These are phyloP conservation scores for Anagrus nilaparvatae DNA, from an alignment of 1,140 invertebrate species.

Conservation along the genomic window DNA sequence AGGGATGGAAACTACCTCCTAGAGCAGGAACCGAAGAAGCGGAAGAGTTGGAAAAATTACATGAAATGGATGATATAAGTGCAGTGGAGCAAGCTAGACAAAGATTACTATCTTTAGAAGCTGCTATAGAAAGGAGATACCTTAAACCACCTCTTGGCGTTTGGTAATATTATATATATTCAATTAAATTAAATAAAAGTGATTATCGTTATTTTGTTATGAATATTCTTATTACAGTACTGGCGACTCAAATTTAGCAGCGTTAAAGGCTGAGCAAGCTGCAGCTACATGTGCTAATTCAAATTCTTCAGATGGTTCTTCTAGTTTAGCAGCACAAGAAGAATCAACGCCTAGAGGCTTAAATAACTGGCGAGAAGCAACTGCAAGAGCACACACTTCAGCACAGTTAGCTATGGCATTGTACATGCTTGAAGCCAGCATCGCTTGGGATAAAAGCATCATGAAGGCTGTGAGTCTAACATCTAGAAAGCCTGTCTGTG, in stretches of 20 bases:
- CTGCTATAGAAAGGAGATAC: constrained; percentile 85
- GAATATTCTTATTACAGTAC: constrained; percentile 34
- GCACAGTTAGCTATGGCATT: constrained; percentile 85
- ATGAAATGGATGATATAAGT: constrained; percentile 48
- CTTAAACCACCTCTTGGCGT: constrained; percentile 84
- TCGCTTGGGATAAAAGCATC: constrained; percentile 97
- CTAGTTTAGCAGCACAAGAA: constrained; percentile 26
- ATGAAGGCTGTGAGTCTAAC: constrained; percentile 89
- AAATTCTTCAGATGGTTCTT: constrained; percentile 27
- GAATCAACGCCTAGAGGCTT: constrained; percentile 56
- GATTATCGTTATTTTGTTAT: constrained; percentile 7
- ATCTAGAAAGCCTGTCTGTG: constrained; percentile 39
- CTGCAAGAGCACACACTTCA: constrained; percentile 69
- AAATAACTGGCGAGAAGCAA: constrained; percentile 79
- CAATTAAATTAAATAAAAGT: neutral
- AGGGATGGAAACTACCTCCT: constrained; percentile 73
- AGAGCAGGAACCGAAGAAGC: constrained; percentile 50
- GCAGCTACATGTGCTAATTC: constrained; percentile 28
- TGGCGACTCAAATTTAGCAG: constrained; percentile 46
- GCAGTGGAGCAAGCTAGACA: constrained; percentile 61
- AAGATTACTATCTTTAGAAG: constrained; percentile 72
- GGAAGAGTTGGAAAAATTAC: constrained; percentile 44
- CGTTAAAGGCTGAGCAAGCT: constrained; percentile 42
- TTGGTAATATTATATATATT: too few species aligned
- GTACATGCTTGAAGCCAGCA: constrained; percentile 79